Evolutionary conservation across 2,113 vertebrate species (phyloP).

Genomic region (Quiscalus mexicanus): DNA sequence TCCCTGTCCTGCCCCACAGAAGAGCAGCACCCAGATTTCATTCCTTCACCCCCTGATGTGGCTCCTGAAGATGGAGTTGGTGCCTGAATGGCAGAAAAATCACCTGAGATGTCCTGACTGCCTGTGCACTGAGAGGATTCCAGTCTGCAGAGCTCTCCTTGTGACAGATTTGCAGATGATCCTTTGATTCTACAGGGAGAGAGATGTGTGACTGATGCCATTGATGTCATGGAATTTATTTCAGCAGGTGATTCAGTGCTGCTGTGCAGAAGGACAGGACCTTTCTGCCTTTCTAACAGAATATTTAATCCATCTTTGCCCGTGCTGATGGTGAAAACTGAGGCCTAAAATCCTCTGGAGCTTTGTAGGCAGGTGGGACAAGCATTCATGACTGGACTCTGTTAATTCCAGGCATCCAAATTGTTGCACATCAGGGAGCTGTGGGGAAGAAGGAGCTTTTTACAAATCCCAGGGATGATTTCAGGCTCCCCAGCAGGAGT

Average conservation of each 20-base stretch:
- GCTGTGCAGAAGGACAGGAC: background rate
- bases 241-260: background rate
- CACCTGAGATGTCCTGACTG: background rate
- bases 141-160: background rate
- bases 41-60: background rate
- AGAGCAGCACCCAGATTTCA: background rate
- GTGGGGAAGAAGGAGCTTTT: background rate
- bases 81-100: background rate
- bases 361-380: background rate
- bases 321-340: background rate
- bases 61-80: background rate
- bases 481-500: background rate
- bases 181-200: background rate
- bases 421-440: too few species aligned
- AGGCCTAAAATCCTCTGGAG: background rate
- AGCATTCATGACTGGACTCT: fast-evolving
- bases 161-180: background rate
- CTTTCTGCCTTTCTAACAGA: background rate
- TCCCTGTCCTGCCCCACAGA: background rate
- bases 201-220: background rate
- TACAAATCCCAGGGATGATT: background rate
- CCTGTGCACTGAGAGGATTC: background rate
- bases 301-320: background rate
- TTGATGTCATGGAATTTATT: background rate
- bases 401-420: background rate